Evolutionary conservation across 2,113 vertebrate genomes (phyloP).

Genomic region (human (Homo sapiens)): DNA sequence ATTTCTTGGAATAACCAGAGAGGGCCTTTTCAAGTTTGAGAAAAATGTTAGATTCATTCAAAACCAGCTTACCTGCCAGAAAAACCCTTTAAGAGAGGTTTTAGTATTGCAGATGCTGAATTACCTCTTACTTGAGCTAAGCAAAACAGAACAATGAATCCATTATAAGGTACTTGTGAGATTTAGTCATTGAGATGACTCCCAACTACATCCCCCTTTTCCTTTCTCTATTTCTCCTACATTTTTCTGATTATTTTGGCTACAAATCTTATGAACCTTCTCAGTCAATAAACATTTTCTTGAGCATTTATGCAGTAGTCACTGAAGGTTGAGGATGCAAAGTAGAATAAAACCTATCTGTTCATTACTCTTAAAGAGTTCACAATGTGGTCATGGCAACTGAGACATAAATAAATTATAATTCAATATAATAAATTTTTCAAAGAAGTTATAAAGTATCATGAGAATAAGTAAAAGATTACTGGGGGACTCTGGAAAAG

Average conservation of each 20-base stretch:
- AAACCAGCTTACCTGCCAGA: slow-evolving; percentile 55
- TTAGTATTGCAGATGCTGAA: slow-evolving; percentile 54
- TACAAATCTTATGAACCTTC: slow-evolving; percentile 11
- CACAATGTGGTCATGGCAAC: not conserved
- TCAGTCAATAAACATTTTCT: not conserved
- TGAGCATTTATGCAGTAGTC: not conserved
- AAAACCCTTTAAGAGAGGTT: slow-evolving; percentile 61
- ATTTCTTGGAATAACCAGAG: slow-evolving; percentile 26
- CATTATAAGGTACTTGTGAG: slow-evolving; percentile 42
- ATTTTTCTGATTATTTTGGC: slow-evolving; percentile 22
- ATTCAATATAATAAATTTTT: not conserved
- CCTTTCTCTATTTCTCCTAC: slow-evolving; percentile 1
- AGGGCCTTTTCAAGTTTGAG: slow-evolving; percentile 39
- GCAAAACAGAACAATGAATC: slow-evolving; percentile 63
- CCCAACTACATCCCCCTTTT: not conserved
- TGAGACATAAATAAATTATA: not conserved
- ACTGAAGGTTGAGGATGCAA: not conserved
- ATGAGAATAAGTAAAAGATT: not conserved
- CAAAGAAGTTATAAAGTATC: not conserved
- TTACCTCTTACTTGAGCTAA: slow-evolving; percentile 64
- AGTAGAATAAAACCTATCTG: not conserved
- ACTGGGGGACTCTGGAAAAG: not conserved
- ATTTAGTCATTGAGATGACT: slow-evolving; percentile 19
- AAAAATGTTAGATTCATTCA: slow-evolving; percentile 53
- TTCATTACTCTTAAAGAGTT: not conserved